These are phyloP conservation scores for Acipenser ruthenus DNA, from an alignment of 2,797 vertebrate species.

Conservation along the genomic window DNA sequence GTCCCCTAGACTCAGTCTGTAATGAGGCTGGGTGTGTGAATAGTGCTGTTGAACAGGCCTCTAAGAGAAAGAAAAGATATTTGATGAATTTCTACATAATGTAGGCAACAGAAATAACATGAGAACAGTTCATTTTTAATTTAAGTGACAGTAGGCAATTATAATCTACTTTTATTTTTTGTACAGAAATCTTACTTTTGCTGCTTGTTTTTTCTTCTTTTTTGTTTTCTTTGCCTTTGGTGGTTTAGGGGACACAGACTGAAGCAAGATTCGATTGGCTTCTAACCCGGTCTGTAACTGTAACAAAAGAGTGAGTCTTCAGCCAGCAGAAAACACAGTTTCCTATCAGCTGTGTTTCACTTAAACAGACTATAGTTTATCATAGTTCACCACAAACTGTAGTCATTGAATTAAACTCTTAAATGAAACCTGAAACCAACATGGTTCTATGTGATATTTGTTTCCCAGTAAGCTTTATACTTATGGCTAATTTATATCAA, in stretches of 20 bases:
- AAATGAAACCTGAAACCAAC: too few relatives aligned
- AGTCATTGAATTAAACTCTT: too few relatives aligned
- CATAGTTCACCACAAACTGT: too few relatives aligned
- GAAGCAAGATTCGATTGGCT: constrained; percentile 73
- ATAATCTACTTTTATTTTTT: too few relatives aligned
- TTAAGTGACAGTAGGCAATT: too few relatives aligned
- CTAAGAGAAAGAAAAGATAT: constrained; percentile 38
- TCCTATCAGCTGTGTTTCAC: too few relatives aligned
- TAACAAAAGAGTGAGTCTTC: constrained; percentile 16
- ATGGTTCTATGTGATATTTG: too few relatives aligned
- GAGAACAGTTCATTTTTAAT: too few relatives aligned
- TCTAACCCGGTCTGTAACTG: constrained; percentile 86
- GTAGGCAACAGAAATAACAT: neutral
- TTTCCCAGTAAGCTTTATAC: too few relatives aligned
- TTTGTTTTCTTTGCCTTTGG: constrained; percentile 45
- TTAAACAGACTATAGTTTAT: too few relatives aligned
- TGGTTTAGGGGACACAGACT: constrained; percentile 61
- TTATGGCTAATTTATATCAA: too few relatives aligned
- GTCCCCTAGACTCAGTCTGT: constrained; percentile 77
- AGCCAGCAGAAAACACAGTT: too few relatives aligned
- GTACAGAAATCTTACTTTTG: constrained; percentile 49
- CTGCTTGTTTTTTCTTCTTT: constrained; percentile 55
- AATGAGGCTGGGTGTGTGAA: constrained; percentile 68
- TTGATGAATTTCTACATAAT: neutral
- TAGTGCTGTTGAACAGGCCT: constrained; percentile 35